A percentile compares a stretch with the other conserved stretches of the same genome.
phyloP scores from a whole-genome alignment of 1,140 invertebrate genomes.

The Mesaphorura yosii region DNA sequence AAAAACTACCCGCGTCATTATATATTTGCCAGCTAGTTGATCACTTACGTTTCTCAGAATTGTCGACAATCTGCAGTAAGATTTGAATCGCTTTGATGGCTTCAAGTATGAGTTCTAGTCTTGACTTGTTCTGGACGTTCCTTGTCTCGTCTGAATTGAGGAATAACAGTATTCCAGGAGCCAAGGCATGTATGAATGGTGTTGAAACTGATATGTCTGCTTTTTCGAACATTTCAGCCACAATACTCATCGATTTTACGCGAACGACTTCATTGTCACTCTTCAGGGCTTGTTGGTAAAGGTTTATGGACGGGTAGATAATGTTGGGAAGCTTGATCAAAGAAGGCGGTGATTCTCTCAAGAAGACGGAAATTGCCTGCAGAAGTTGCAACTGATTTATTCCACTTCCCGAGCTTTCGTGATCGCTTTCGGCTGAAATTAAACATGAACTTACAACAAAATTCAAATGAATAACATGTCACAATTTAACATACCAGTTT shows the following conservation, averaged over 20 bases:
- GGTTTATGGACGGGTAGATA: conserved; percentile 84
- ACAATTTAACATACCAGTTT: conserved; percentile 55
- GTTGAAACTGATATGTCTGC: conserved; percentile 54
- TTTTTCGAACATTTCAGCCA: conserved; percentile 39
- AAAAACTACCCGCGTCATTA: neutral
- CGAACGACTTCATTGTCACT: conserved; percentile 54
- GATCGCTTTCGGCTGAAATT: neutral
- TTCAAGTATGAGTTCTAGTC: conserved; percentile 26
- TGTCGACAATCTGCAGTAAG: conserved; percentile 24
- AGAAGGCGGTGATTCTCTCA: conserved; percentile 63
- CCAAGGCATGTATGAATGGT: conserved; percentile 69
- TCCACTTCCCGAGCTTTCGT: neutral
- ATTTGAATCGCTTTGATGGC: conserved; percentile 25
- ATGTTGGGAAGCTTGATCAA: conserved; percentile 65
- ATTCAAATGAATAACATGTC: no score
- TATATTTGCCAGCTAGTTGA: neutral
- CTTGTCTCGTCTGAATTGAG: conserved; percentile 46
- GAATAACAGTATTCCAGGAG: conserved; percentile 57
- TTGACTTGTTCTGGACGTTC: conserved; percentile 13
- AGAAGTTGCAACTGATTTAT: conserved; percentile 12
- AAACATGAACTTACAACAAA: neutral
- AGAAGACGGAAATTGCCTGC: conserved; percentile 66
- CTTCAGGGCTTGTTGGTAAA: conserved; percentile 77
- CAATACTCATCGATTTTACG: conserved; percentile 17
- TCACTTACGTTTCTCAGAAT: conserved; percentile 25